Evolutionary conservation across 2,797 vertebrate genomes (phyloP).

Genomic region (Chaetodon trifasciatus): DNA sequence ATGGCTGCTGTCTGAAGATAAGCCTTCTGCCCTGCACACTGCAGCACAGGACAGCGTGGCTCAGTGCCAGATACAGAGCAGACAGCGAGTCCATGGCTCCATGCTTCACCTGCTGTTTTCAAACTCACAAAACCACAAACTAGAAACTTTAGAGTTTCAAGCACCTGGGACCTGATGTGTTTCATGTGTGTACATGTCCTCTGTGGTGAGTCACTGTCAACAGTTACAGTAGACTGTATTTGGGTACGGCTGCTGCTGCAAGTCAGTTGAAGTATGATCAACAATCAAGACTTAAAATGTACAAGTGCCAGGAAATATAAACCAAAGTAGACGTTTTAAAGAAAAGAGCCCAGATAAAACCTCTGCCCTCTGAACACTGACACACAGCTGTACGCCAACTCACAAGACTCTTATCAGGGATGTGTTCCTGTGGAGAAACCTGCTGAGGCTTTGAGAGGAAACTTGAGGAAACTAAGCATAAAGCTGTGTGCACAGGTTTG

Average conservation of each 20-base stretch:
- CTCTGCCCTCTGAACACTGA: neutral
- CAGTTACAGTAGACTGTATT: neutral
- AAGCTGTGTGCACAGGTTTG: no score
- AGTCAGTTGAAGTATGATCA: neutral
- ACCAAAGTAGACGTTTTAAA: no score
- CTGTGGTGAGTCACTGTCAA: neutral
- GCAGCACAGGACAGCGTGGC: neutral
- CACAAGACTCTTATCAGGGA: no score
- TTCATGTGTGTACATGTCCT: neutral
- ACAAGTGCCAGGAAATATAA: no score
- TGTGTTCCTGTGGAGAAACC: no score
- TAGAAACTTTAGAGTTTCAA: neutral
- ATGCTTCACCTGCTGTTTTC: neutral
- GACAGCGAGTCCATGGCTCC: constrained; percentile 22
- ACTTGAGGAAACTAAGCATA: no score
- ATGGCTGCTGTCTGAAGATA: constrained; percentile 74
- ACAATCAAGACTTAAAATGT: neutral
- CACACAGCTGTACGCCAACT: neutral
- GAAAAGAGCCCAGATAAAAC: neutral
- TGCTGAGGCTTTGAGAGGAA: no score
- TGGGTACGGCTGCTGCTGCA: neutral
- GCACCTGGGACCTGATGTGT: neutral
- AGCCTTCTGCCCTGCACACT: constrained; percentile 21
- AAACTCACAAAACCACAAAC: neutral
- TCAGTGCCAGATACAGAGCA: constrained; percentile 17